Percentiles rank a stretch among this genome's conserved stretches.
Conservation (phyloP, 2,113 vertebrate species). For the Myrmophylax atrothorax region DNA sequence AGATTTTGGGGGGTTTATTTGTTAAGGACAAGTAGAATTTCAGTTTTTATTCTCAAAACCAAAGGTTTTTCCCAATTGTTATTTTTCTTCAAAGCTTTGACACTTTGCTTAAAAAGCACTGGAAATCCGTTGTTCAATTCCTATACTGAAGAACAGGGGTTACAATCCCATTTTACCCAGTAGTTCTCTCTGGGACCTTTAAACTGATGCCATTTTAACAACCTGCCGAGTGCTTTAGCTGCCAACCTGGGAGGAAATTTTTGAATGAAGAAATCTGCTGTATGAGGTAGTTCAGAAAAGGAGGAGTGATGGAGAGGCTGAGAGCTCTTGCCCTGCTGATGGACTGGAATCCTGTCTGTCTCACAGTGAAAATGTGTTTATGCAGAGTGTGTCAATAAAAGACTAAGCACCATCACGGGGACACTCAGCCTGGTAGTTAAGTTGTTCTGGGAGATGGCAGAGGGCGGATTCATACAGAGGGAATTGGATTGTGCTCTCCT, state of each 20-base stretch:
- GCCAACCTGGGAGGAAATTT: neutral
- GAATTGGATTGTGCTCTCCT: neutral
- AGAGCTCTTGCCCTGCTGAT: neutral
- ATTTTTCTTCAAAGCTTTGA: neutral
- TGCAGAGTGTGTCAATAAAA: neutral
- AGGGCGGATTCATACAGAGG: neutral
- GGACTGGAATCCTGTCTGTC: neutral
- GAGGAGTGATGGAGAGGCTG: neutral
- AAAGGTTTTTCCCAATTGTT: accelerated
- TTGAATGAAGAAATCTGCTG: neutral
- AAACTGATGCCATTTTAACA: neutral
- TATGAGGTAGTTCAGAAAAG: neutral
- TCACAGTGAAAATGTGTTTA: neutral
- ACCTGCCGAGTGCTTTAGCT: neutral
- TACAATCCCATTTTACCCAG: neutral
- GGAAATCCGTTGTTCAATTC: neutral
- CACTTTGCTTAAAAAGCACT: neutral
- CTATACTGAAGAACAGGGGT: neutral
- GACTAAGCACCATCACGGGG: accelerated
- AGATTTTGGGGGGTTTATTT: neutral
- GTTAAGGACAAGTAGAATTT: neutral
- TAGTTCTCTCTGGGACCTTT: neutral
- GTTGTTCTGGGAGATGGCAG: conserved; percentile 10
- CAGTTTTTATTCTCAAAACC: neutral
- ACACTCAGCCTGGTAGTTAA: neutral